Base-by-base conservation (phyloP, 2,888 invertebrate species). In the Julus scanicus region DNA sequence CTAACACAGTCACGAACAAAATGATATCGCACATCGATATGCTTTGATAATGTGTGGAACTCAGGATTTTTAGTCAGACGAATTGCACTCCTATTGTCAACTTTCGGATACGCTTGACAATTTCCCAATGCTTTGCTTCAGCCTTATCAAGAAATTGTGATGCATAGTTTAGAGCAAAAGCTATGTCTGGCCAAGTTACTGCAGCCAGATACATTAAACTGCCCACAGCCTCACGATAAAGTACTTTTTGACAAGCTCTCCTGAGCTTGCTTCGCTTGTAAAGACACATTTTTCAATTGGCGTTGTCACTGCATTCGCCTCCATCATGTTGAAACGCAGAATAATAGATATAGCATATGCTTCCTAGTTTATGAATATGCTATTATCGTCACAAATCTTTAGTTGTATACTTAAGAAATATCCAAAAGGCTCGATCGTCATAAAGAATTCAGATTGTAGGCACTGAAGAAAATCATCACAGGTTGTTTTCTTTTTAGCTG, bases 91-190 rank as follows among this genome's bases (percentile, higher is more conserved):
- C 44, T 44, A 44, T 5, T 44, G 6, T 6, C 3, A 5, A 57
- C 57, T 57, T 57, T 4, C 15, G 15, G 2, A 57, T 57, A 92
- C 91, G 88, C 86, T 91, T 91, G 0, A 91, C 91, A 1, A 91
- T 91, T 17, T 87, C 89, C 91, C 91, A 91, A 86, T 90, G 90
- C 11, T 15, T n/a, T 29, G 89, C 84, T n/a, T 87, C 87, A 88
- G 89, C 89, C 39, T 90, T 89, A 49, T 89, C 89, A 20, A 89
- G 88, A 71, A 90, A 90, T 87, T 90, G 89, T 0, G 91, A 86
- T 11, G 91, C 80, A 15, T 86, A 88, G 53, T 89, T 88, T 0
- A 90, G 90, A 1, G 90, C 89, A 87, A 87, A 90, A 13, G 90
- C 40, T 44, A 90, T 90, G 63, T 90, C 91, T n/a, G 90, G 90